Percentiles rank a stretch among this genome's conserved stretches.
Conservation (phyloP, 2,888 invertebrate species). For the Oscheius sp. region DNA sequence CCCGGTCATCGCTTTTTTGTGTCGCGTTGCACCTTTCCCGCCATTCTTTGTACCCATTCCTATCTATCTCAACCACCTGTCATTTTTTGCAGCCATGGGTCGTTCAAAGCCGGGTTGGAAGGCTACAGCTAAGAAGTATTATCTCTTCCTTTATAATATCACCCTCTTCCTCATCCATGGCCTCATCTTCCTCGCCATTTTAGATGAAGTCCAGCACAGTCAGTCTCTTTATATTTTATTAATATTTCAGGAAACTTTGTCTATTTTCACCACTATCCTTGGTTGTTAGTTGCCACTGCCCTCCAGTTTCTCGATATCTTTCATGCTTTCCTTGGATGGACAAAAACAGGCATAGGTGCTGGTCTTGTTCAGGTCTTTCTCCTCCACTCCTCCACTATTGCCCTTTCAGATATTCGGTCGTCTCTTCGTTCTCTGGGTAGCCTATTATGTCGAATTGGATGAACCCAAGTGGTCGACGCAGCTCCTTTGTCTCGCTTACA, state of each 20-base stretch:
- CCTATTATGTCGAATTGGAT: not conserved
- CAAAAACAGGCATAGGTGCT: slow-evolving; percentile 15
- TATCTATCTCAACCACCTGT: not conserved
- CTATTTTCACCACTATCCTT: slow-evolving; percentile 12
- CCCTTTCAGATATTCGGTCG: slow-evolving; percentile 39
- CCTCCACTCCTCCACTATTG: not conserved
- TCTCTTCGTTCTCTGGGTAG: slow-evolving; percentile 33
- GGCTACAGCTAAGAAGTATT: not conserved
- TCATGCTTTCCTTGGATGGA: slow-evolving; percentile 29
- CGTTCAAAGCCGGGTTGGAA: not conserved
- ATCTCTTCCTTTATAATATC: slow-evolving; percentile 23
- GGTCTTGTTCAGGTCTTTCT: slow-evolving; percentile 19
- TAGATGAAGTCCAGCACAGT: slow-evolving; percentile 11
- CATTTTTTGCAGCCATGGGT: not conserved
- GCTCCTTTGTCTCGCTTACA: slow-evolving; percentile 34
- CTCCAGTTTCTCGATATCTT: slow-evolving; percentile 37
- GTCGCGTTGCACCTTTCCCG: not conserved
- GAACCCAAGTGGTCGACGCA: not conserved
- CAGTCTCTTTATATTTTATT: not conserved
- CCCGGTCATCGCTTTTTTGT: not conserved
- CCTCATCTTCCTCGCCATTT: slow-evolving; percentile 10
- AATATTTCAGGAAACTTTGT: slow-evolving; percentile 9
- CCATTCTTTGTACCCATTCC: not conserved
- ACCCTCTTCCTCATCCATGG: slow-evolving; percentile 22
- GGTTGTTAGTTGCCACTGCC: slow-evolving; percentile 27